Conservation (phyloP, 2,113 vertebrate genomes). For the Chionodraco myersi region DNA sequence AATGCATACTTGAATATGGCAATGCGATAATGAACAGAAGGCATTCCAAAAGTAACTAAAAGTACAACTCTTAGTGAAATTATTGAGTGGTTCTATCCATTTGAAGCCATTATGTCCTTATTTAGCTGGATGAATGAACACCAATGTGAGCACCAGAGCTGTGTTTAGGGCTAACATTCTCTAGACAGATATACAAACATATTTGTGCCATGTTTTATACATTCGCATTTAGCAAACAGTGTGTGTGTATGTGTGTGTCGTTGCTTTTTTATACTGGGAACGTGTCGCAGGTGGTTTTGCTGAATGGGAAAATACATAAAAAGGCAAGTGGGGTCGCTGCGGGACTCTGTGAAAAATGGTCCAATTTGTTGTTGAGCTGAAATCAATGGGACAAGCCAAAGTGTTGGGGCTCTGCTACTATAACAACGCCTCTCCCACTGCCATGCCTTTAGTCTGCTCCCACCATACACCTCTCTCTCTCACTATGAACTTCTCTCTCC, state of each 20-base stretch:
- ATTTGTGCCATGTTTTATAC: conserved; percentile 25
- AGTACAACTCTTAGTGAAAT: no score
- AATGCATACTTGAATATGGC: no score
- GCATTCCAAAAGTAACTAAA: no score
- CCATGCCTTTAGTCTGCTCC: conserved; percentile 25
- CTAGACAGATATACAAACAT: not conserved
- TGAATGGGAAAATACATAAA: conserved; percentile 64
- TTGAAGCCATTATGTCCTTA: no score
- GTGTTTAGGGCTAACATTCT: not conserved
- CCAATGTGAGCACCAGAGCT: not conserved
- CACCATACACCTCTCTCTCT: not conserved
- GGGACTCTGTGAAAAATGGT: conserved; percentile 68
- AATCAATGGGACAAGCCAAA: conserved; percentile 73
- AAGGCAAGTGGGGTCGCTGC: conserved; percentile 54
- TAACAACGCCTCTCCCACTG: conserved; percentile 32
- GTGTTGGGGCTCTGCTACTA: conserved; percentile 30
- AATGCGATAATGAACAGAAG: no score
- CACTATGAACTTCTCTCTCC: conserved; percentile 1
- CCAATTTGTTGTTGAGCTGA: conserved; percentile 73
- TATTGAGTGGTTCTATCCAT: no score
- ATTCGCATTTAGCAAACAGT: not conserved
- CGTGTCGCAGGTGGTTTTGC: conserved; percentile 39
- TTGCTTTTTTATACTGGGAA: conserved; percentile 20
- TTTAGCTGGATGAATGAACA: no score
- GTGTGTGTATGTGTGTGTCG: not conserved